These are phyloP conservation scores for Chrysolina haemoptera DNA, from an alignment of 2,888 invertebrate genomes.

Conservation along the genomic window DNA sequence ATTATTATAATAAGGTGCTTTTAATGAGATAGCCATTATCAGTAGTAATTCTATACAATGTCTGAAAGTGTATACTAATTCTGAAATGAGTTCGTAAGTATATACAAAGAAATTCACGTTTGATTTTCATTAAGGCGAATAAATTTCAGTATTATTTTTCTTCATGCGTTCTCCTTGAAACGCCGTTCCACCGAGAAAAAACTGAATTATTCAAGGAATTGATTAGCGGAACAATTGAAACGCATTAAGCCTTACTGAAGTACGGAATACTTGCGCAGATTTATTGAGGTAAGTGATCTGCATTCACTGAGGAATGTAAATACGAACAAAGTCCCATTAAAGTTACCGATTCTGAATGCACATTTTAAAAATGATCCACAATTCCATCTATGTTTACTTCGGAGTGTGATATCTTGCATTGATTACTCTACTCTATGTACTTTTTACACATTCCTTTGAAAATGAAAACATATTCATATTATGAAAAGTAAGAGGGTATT, in stretches of 20 bases:
- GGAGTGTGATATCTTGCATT: too few relatives aligned
- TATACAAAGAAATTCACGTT: constrained; percentile 16
- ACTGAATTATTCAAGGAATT: constrained; percentile 11
- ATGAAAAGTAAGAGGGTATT: too few relatives aligned
- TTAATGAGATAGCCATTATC: neutral
- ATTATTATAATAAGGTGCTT: neutral
- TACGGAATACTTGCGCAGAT: neutral
- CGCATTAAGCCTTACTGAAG: constrained; percentile 9
- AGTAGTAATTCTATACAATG: neutral
- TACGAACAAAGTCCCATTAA: neutral
- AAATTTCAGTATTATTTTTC: constrained; percentile 3
- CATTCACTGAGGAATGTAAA: neutral
- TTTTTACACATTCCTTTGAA: too few relatives aligned
- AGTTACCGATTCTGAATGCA: neutral
- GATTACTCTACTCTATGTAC: too few relatives aligned
- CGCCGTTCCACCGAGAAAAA: neutral
- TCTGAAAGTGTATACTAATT: constrained; percentile 15
- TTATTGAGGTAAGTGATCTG: neutral
- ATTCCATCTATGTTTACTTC: too few relatives aligned
- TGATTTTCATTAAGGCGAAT: neutral
- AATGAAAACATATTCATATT: too few relatives aligned
- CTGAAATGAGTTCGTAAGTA: constrained; percentile 3
- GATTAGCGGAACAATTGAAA: constrained; percentile 1
- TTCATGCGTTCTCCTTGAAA: neutral
- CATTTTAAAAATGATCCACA: neutral